These are phyloP conservation scores for Acrobasis repandana DNA, from an alignment of 2,888 invertebrate genomes.

Conservation along the genomic window DNA sequence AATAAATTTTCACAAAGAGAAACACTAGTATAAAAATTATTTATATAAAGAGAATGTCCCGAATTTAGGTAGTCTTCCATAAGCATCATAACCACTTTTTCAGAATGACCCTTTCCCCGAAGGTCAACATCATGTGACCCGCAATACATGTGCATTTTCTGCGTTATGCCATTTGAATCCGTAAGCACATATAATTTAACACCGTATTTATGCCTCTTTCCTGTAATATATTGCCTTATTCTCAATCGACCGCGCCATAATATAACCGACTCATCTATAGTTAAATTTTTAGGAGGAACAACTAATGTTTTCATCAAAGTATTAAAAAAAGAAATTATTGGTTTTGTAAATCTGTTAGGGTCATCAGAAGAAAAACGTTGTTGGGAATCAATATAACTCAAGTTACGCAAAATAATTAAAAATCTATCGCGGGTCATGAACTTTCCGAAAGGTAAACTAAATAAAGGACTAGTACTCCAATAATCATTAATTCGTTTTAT, in stretches of 20 bases:
- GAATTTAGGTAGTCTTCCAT: conserved; percentile 27
- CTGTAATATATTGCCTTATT: too few relatives aligned
- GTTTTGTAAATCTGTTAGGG: too few relatives aligned
- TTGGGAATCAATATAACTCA: not conserved
- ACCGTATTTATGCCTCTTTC: too few relatives aligned
- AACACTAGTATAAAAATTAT: conserved; percentile 24
- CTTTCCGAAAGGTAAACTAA: conserved; percentile 9
- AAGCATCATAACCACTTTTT: conserved; percentile 30
- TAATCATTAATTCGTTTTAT: too few relatives aligned
- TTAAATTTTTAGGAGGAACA: conserved; percentile 9
- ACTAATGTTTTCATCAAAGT: conserved; percentile 14
- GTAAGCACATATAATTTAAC: too few relatives aligned
- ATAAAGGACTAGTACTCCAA: conserved; percentile 4
- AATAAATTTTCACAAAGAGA: too few relatives aligned
- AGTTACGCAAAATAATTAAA: conserved; percentile 18
- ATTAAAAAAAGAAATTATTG: conserved; percentile 7
- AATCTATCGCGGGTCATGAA: conserved; percentile 23
- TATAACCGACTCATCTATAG: conserved; percentile 13
- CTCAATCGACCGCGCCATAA: conserved; percentile 17
- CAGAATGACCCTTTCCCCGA: conserved; percentile 24
- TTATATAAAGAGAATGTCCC: conserved; percentile 29
- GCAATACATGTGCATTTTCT: conserved; percentile 24
- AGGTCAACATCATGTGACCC: conserved; percentile 25
- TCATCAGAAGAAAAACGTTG: too few relatives aligned
- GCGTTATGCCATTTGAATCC: too few relatives aligned